These are phyloP conservation scores for Pseudochaenichthys georgianus DNA, from an alignment of 2,797 vertebrate species.

Conservation along the genomic window DNA sequence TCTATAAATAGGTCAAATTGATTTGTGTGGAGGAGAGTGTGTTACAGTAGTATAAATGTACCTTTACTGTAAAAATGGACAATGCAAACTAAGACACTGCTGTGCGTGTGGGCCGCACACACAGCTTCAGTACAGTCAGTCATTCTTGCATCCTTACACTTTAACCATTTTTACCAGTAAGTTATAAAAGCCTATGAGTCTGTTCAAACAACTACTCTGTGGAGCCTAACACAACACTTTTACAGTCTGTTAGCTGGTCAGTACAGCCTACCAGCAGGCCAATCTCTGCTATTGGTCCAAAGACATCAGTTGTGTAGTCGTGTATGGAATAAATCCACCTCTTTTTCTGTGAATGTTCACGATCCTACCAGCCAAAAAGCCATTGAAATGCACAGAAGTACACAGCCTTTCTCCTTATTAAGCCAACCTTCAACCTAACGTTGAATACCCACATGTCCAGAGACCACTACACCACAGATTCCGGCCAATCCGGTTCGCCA, in stretches of 20 bases:
- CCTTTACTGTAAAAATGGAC: slow-evolving; percentile 38
- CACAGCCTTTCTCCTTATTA: no score
- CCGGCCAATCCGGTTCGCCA: no score
- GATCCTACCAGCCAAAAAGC: no score
- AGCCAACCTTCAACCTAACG: no score
- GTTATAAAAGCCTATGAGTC: not conserved
- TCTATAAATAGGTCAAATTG: slow-evolving; percentile 73
- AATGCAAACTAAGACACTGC: slow-evolving; percentile 8
- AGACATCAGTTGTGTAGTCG: no score
- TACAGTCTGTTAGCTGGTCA: not conserved
- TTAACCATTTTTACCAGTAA: not conserved
- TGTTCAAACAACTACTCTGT: not conserved
- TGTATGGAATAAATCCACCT: no score
- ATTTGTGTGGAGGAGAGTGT: slow-evolving; percentile 62
- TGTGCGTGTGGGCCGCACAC: not conserved
- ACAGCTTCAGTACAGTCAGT: not conserved
- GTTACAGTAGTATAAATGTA: slow-evolving; percentile 49
- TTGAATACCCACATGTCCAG: no score
- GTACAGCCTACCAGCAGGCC: not conserved
- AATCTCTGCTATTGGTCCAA: no score
- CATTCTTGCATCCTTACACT: not conserved
- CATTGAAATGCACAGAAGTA: no score
- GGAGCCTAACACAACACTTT: not conserved
- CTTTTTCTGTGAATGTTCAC: no score
- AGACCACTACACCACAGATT: no score